These are phyloP conservation scores for Thereva unica DNA, from an alignment of 2,888 invertebrate genomes.

Conservation along the genomic window DNA sequence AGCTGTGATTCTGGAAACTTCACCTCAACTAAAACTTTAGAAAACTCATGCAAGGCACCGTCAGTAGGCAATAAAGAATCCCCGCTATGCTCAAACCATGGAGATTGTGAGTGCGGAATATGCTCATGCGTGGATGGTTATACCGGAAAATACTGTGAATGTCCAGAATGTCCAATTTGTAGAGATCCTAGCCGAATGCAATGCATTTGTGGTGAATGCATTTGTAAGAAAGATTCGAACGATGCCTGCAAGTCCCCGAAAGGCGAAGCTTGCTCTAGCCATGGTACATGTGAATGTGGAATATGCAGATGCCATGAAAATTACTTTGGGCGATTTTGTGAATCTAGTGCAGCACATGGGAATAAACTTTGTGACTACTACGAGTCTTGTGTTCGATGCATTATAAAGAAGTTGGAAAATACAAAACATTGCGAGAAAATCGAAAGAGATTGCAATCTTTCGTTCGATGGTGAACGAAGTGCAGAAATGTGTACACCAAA, in stretches of 20 bases:
- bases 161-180: slow-evolving; percentile 63
- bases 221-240: slow-evolving; percentile 64
- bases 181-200: slow-evolving; percentile 69
- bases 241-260: slow-evolving; percentile 63
- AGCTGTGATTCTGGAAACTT: slow-evolving; percentile 50
- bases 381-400: slow-evolving; percentile 53
- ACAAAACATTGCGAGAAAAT: slow-evolving; percentile 46
- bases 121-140: slow-evolving; percentile 71
- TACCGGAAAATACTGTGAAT: slow-evolving; percentile 67
- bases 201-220: slow-evolving; percentile 77
- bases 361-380: slow-evolving; percentile 55
- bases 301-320: slow-evolving; percentile 50
- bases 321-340: slow-evolving; percentile 53
- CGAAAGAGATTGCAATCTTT: slow-evolving; percentile 47
- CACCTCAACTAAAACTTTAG: slow-evolving; percentile 49
- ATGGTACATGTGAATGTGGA: slow-evolving; percentile 79
- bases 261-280: slow-evolving; percentile 68
- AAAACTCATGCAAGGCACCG: slow-evolving; percentile 54
- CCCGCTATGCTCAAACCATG: slow-evolving; percentile 69
- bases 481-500: slow-evolving; percentile 47
- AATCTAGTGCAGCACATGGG: slow-evolving; percentile 50
- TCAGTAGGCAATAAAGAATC: slow-evolving; percentile 47
- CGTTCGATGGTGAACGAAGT: slow-evolving; percentile 42
- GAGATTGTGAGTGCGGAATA: slow-evolving; percentile 76
- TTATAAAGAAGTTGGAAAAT: slow-evolving; percentile 49